These are phyloP conservation scores for Salvelinus sp. DNA, from an alignment of 2,113 vertebrate species.

Conservation along the genomic window DNA sequence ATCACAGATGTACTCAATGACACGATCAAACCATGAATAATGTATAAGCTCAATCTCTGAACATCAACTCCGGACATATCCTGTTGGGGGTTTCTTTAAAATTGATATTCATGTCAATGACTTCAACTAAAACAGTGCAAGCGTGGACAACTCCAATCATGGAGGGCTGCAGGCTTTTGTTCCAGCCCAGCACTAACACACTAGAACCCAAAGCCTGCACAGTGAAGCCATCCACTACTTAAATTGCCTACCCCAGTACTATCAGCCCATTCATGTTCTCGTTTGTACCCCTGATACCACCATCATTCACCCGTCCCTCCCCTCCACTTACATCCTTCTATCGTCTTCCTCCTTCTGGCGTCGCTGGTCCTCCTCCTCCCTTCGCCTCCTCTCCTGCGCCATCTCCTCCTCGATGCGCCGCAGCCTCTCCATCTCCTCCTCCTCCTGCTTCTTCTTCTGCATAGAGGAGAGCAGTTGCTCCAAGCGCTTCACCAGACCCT, in stretches of 20 bases:
- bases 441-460: conserved; percentile 92
- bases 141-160: too few relatives aligned
- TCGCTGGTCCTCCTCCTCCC: conserved; percentile 83
- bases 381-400: conserved; percentile 86
- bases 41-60: too few relatives aligned
- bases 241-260: not conserved
- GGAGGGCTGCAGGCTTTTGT: too few relatives aligned
- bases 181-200: too few relatives aligned
- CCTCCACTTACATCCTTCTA: conserved; percentile 81
- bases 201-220: too few relatives aligned
- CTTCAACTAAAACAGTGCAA: too few relatives aligned
- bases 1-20: not conserved
- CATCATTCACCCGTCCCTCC: too few relatives aligned
- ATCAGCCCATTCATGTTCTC: not conserved
- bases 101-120: too few relatives aligned
- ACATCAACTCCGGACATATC: not conserved
- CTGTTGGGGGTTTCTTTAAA: too few relatives aligned
- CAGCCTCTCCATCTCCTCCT: conserved; percentile 91
- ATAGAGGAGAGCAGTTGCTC: conserved; percentile 88
- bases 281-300: not conserved
- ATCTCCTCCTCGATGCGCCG: conserved; percentile 91
- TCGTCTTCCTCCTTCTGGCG: conserved; percentile 90
- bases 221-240: not conserved
- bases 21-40: not conserved
- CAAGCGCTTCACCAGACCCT: conserved; percentile 85